Evolutionary conservation across 2,888 invertebrate species (phyloP).

Genomic region (Timema cristinae): DNA sequence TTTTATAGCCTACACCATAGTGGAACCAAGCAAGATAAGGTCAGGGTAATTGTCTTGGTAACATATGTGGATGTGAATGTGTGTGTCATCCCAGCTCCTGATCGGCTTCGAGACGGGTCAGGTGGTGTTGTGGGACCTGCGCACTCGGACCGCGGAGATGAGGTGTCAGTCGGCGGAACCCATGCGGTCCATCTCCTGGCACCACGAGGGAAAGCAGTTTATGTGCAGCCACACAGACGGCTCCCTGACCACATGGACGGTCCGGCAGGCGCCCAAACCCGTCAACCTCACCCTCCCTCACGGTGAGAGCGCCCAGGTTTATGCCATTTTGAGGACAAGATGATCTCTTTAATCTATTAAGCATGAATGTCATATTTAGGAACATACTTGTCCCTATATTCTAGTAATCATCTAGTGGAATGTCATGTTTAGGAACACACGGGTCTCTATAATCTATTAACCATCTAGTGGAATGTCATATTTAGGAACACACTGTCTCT

Average conservation of each 20-base stretch:
- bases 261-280: conserved; percentile 72
- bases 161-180: conserved; percentile 73
- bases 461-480: too few relatives aligned
- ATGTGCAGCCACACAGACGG: conserved; percentile 96
- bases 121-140: conserved; percentile 94
- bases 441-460: too few relatives aligned
- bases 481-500: too few relatives aligned
- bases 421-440: too few relatives aligned
- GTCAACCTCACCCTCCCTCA: conserved; percentile 84
- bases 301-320: conserved; percentile 55
- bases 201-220: conserved; percentile 96
- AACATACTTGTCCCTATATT: too few relatives aligned
- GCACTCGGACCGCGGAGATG: conserved; percentile 78
- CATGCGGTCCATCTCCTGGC: conserved; percentile 89
- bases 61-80: too few relatives aligned
- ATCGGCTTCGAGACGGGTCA: conserved; percentile 95
- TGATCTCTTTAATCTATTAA: background rate
- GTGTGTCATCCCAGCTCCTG: conserved; percentile 63
- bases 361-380: background rate
- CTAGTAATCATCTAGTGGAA: too few relatives aligned
- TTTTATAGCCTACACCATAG: too few relatives aligned
- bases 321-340: background rate
- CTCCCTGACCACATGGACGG: conserved; percentile 89
- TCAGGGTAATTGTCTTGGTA: too few relatives aligned
- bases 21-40: too few relatives aligned